These are phyloP conservation scores for Agrilus planipennis DNA, from an alignment of 1,140 invertebrate species.

Conservation along the genomic window DNA sequence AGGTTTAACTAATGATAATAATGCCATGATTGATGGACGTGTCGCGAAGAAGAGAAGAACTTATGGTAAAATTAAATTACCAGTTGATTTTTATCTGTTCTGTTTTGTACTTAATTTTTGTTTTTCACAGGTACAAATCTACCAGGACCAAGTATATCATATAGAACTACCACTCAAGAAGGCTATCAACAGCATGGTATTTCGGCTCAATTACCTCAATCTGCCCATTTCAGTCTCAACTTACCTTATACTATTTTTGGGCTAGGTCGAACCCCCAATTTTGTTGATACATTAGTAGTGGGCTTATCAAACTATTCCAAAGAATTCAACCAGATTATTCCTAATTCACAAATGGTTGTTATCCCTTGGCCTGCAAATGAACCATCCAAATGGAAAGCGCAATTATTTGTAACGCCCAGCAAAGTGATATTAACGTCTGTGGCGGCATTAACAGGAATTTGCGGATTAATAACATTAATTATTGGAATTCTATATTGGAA, in stretches of 20 bases:
- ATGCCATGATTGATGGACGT: constrained; percentile 53
- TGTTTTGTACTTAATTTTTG: not conserved
- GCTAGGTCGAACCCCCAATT: constrained; percentile 91
- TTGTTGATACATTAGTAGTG: constrained; percentile 82
- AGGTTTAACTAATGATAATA: constrained; percentile 59
- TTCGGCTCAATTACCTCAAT: constrained; percentile 83
- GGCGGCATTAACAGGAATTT: constrained; percentile 76
- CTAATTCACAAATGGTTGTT: constrained; percentile 93
- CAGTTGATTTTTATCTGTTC: constrained; percentile 33
- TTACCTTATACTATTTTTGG: constrained; percentile 93
- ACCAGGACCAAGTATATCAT: constrained; percentile 77
- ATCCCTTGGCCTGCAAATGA: constrained; percentile 75
- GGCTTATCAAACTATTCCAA: constrained; percentile 59
- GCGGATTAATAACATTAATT: constrained; percentile 71
- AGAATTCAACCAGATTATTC: constrained; percentile 84
- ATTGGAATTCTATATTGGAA: constrained; percentile 86
- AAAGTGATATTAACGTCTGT: constrained; percentile 87
- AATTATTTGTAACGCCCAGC: constrained; percentile 93
- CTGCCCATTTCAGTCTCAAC: constrained; percentile 82
- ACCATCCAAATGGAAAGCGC: constrained; percentile 76
- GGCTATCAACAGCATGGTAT: constrained; percentile 59
- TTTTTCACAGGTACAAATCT: constrained; percentile 50
- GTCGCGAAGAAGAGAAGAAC: constrained; percentile 65
- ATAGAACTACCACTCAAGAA: constrained; percentile 74
- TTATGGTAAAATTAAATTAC: constrained; percentile 54